phyloP scores from a whole-genome alignment of 2,113 vertebrate genomes.

The Brachypodius melanocephalos region DNA sequence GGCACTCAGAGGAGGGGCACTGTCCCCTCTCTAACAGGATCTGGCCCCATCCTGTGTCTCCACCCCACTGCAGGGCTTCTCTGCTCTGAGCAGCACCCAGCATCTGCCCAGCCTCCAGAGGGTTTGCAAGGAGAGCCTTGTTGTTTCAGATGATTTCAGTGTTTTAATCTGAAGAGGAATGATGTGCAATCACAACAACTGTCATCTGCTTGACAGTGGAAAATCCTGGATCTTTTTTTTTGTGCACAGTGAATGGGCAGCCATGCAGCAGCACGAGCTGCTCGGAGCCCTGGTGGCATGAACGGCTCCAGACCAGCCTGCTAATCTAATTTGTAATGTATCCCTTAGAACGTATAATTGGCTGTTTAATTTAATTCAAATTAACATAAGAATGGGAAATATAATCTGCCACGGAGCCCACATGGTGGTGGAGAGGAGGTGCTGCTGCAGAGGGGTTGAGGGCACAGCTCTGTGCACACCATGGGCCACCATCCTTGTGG shows the following conservation, averaged over 20 bases:
- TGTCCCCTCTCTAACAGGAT: neutral
- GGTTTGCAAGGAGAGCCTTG: neutral
- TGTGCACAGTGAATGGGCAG: neutral
- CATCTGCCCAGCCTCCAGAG: neutral
- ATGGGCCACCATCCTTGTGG: fast-evolving
- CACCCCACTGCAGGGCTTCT: neutral
- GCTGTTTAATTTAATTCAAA: conserved; percentile 43
- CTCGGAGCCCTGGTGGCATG: conserved; percentile 5
- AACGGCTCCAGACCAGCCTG: neutral
- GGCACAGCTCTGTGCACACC: fast-evolving
- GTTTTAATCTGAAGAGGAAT: conserved; percentile 24
- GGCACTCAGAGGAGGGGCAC: neutral
- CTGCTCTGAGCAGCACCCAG: neutral
- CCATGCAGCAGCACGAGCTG: neutral
- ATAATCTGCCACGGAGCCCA: neutral
- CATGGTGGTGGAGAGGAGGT: neutral
- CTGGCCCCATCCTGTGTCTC: neutral
- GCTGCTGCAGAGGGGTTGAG: neutral
- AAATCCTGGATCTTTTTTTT: neutral
- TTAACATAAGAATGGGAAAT: conserved; percentile 51
- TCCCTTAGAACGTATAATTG: conserved; percentile 29
- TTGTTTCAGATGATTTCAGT: conserved; percentile 32
- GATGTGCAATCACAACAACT: conserved; percentile 6
- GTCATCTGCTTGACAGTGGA: conserved; percentile 20
- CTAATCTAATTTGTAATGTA: conserved; percentile 60